Evolutionary conservation across 2,797 vertebrate species (phyloP).

Genomic region (Silurus aristotelis): DNA sequence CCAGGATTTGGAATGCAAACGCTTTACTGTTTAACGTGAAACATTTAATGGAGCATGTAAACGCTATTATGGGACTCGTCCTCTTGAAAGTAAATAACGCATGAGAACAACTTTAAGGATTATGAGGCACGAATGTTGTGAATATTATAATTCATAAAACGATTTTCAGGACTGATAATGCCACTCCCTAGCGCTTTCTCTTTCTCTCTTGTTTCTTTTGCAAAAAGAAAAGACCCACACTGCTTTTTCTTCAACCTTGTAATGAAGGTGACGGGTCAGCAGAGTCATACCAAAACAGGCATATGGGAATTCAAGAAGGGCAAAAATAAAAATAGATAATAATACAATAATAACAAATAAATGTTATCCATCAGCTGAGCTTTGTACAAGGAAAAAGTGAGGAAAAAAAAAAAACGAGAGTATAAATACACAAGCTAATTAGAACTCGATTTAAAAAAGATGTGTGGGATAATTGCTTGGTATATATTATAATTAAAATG

Average conservation of each 20-base stretch:
- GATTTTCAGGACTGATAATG: too few relatives aligned
- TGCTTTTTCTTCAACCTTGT: not conserved
- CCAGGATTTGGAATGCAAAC: not conserved
- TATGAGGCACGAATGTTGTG: too few relatives aligned
- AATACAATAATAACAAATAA: not conserved
- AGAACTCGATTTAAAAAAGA: not conserved
- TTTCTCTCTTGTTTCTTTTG: not conserved
- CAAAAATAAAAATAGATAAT: not conserved
- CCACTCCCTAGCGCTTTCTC: too few relatives aligned
- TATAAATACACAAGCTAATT: constrained; percentile 6
- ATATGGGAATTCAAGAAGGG: not conserved
- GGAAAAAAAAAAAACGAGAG: not conserved
- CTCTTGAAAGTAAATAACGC: not conserved
- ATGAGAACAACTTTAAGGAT: not conserved
- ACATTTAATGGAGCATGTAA: not conserved
- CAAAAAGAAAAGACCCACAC: not conserved
- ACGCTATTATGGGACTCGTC: not conserved
- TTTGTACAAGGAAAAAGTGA: not conserved
- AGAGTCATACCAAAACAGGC: not conserved
- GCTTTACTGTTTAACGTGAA: not conserved
- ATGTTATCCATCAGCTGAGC: not conserved
- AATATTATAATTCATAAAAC: too few relatives aligned
- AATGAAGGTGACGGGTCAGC: not conserved
- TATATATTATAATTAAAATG: constrained; percentile 7
- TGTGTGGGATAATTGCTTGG: constrained; percentile 17